Conservation (phyloP, 2,113 vertebrate species). For the Silurus meridionalis region DNA sequence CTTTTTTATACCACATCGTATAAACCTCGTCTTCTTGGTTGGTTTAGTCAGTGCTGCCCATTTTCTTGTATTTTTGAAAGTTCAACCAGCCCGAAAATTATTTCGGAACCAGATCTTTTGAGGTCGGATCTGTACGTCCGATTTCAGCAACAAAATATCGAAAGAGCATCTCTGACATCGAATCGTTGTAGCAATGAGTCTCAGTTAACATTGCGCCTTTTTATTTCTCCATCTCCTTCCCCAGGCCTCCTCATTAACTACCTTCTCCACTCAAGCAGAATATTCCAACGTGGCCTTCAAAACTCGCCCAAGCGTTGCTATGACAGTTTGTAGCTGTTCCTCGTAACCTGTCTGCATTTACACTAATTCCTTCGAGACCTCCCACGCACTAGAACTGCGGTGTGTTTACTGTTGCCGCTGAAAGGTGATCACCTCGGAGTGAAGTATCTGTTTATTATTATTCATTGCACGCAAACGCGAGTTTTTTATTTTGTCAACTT, state of each 20-base stretch:
- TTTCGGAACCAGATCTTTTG: constrained; percentile 24
- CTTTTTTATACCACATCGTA: too few relatives aligned
- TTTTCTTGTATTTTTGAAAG: neutral
- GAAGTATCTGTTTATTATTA: constrained; percentile 7
- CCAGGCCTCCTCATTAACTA: constrained; percentile 26
- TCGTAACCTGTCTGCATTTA: constrained; percentile 10
- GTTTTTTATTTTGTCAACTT: neutral
- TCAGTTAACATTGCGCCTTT: constrained; percentile 11
- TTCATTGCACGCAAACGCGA: neutral
- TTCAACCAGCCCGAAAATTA: neutral
- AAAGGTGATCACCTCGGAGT: neutral
- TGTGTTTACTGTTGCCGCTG: neutral
- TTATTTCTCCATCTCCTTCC: constrained; percentile 22
- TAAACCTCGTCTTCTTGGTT: neutral
- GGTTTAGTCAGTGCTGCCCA: neutral
- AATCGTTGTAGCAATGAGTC: constrained; percentile 6
- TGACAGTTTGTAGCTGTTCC: constrained; percentile 23
- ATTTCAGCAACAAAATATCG: constrained; percentile 22
- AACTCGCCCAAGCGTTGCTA: constrained; percentile 27
- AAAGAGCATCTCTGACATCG: constrained; percentile 20
- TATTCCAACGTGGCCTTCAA: neutral
- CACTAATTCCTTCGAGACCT: constrained; percentile 11
- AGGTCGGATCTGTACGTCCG: constrained; percentile 1
- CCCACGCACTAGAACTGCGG: neutral
- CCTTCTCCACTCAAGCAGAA: constrained; percentile 24